Percentiles rank a stretch among this genome's conserved stretches.
Conservation (phyloP, 2,888 invertebrate species). For the Glyphotaelius pellucidus region DNA sequence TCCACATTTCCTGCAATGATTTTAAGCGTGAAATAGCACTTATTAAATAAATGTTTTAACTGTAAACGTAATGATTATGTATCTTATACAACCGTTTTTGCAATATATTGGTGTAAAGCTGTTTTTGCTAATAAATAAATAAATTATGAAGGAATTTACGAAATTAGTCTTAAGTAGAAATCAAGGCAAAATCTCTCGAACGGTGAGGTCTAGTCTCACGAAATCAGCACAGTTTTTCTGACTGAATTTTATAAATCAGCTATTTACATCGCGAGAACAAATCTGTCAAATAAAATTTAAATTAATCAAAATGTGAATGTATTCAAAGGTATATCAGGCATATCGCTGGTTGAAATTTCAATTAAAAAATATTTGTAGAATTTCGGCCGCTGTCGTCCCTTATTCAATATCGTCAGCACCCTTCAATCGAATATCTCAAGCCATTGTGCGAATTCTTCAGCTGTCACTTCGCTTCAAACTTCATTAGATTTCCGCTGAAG, state of each 20-base stretch:
- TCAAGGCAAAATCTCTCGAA: neutral
- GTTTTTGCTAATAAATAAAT: no score
- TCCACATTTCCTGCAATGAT: no score
- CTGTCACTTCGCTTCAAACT: slow-evolving; percentile 45
- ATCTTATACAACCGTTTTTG: no score
- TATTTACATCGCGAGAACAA: neutral
- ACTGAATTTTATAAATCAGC: no score
- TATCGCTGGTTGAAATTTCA: neutral
- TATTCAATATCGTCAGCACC: slow-evolving; percentile 23
- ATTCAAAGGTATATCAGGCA: neutral
- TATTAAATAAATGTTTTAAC: no score
- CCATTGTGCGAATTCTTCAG: slow-evolving; percentile 37
- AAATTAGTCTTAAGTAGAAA: neutral
- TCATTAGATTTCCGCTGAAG: slow-evolving; percentile 26
- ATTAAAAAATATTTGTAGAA: neutral
- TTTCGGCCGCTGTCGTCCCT: slow-evolving; percentile 40
- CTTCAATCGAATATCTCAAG: slow-evolving; percentile 1
- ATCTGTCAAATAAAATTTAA: neutral
- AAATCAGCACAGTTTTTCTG: no score
- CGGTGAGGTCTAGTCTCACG: neutral
- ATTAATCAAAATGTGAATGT: neutral
- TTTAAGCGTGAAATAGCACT: no score
- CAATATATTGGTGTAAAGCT: no score
- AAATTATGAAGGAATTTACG: no score
- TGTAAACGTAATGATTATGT: no score